Percentiles rank a stretch among this genome's conserved stretches.
Evolutionary conservation across 2,888 invertebrate genomes (phyloP).

Genomic region (Dynastes maya): DNA sequence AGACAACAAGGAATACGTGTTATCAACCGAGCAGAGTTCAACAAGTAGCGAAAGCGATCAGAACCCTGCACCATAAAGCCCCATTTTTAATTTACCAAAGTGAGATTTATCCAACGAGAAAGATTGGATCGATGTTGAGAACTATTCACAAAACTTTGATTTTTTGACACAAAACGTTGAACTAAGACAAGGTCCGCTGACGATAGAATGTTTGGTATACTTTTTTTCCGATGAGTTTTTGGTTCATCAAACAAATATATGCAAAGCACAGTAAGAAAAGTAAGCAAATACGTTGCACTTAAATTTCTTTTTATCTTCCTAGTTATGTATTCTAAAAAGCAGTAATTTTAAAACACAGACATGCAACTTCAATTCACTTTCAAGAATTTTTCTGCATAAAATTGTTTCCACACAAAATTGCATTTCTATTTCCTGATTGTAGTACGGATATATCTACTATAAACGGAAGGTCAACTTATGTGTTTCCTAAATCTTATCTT

Average conservation of each 20-base stretch:
- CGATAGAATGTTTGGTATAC: background rate
- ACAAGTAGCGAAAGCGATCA: no score
- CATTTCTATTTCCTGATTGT: background rate
- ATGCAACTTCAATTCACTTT: background rate
- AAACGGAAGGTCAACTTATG: background rate
- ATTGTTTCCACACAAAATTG: background rate
- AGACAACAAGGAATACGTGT: no score
- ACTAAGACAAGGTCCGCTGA: background rate
- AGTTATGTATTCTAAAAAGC: no score
- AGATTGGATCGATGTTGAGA: background rate
- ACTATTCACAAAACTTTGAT: background rate
- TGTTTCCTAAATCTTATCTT: background rate
- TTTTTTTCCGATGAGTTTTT: background rate
- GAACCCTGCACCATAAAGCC: no score
- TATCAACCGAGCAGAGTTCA: no score
- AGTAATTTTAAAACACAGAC: background rate
- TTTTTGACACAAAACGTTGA: background rate
- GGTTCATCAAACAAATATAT: no score
- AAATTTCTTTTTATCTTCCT: no score
- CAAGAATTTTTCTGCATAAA: background rate
- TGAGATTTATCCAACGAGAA: no score
- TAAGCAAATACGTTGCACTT: no score
- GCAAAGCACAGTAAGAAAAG: no score
- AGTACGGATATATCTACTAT: background rate
- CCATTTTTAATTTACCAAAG: no score